These are phyloP conservation scores for Sympetrum striolatum DNA, from an alignment of 2,888 invertebrate species.

Conservation along the genomic window DNA sequence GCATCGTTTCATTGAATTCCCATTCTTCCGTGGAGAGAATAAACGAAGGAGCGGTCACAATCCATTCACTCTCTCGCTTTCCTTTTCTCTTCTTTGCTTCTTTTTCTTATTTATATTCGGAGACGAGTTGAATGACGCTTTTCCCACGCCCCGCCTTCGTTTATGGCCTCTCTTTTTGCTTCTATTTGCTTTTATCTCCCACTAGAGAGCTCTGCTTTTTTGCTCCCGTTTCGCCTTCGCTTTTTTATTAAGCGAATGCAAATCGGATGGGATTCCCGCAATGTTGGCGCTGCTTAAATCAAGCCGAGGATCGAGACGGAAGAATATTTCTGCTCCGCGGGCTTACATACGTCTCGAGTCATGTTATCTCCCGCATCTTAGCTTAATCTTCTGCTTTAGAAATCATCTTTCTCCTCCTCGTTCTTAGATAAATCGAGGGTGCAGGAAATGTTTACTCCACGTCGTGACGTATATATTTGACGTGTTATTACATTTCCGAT, in stretches of 20 bases:
- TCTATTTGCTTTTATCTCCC: background rate
- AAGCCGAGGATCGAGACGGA: background rate
- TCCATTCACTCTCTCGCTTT: background rate
- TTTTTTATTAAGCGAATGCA: background rate
- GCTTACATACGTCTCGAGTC: background rate
- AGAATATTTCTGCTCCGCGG: background rate
- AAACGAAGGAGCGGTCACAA: background rate
- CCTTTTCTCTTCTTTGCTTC: background rate
- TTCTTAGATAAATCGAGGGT: background rate
- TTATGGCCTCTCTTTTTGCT: background rate
- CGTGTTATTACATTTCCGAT: too few species aligned
- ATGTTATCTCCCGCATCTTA: background rate
- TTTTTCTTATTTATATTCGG: background rate
- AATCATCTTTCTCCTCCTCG: constrained; percentile 44
- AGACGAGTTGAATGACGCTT: background rate
- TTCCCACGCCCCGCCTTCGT: constrained; percentile 8
- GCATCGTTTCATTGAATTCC: too few species aligned
- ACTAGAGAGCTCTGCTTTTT: background rate
- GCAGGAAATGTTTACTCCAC: too few species aligned
- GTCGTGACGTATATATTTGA: too few species aligned
- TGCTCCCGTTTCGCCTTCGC: too few species aligned
- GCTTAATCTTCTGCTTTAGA: background rate
- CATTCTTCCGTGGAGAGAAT: background rate
- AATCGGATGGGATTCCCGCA: background rate
- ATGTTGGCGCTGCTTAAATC: background rate